Base-by-base conservation (phyloP, 2,888 invertebrate species). In the Pollenia griseotomentosa region DNA sequence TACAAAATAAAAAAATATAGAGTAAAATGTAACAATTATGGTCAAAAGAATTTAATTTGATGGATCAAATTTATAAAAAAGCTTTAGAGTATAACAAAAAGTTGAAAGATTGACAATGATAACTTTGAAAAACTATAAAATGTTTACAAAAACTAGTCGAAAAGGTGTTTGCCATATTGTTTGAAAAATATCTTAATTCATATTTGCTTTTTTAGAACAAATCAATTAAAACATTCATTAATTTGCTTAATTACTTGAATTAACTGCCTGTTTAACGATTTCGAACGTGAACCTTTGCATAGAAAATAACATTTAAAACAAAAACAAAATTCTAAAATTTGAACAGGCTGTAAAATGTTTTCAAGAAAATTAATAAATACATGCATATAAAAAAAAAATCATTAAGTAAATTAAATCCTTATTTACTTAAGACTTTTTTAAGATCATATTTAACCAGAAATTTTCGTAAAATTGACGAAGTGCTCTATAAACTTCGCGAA, bases 31-130 rank as follows among this genome's bases (percentile, higher is more conserved):
- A 16, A 16, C 14, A 14, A 19, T 57, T 77, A 55, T 68, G 57
- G 66, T 33, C 11, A 79, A 51, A 59, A 59, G 48, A 44, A 70
- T 59, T 70, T 2, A 65, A 10, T 79, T 70, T 48, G 19, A 63
- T 70, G 70, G 40, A 48, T 48, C 51, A 70, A 79, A 59, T 16
- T 16, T 23, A 53, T 33, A n/a, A 53, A 53, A 53, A 57, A 57
- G 23, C 5, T 59, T 59, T 2, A 33, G 23, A 11, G 9, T 12
- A 33, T 33, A 4, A 33, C n/a, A 23, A 23, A 23, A 23, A 2
- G 3, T 23, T 23, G 8, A 46, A 9, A 19, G 4, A n/a, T 48
- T 40, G 16, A 44, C 46, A 9, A n/a, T 51, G 63, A 11, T 53
- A 51, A 33, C 33, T 33, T 33, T 33, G 0, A 33, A 1, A 33